Conservation (phyloP, 2,797 vertebrate species). For the Cheirogaleus major region DNA sequence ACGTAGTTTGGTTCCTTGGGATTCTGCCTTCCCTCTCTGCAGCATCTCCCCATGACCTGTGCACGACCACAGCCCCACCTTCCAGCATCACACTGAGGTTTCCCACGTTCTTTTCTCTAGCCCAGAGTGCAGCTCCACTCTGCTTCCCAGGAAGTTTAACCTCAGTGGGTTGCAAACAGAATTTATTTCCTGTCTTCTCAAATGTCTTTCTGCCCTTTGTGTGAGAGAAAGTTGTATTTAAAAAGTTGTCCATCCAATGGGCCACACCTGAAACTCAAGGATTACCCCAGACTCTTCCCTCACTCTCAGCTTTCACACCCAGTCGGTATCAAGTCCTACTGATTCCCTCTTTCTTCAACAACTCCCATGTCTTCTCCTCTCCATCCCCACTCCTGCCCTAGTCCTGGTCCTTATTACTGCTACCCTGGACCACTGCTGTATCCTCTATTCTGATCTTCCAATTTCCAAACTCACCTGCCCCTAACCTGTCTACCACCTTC, state of each 20-base stretch:
- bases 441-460: neutral
- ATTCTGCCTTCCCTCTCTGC: neutral
- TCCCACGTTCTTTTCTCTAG: neutral
- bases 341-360: neutral
- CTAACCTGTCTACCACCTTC: neutral
- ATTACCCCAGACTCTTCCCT: neutral
- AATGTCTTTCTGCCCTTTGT: neutral
- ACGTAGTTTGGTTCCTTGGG: neutral
- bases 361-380: neutral
- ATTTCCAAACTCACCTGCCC: neutral
- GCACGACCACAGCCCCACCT: neutral
- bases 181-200: neutral
- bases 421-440: neutral
- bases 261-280: neutral
- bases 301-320: neutral
- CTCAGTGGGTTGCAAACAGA: neutral
- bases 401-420: neutral
- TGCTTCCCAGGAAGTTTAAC: neutral
- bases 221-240: neutral
- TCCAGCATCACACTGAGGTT: neutral
- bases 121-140: neutral
- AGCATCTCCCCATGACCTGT: neutral
- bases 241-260: neutral
- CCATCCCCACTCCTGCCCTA: neutral
- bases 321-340: neutral